Evolutionary conservation across 2,113 vertebrate species (phyloP).

Genomic region (Labeo catla): DNA sequence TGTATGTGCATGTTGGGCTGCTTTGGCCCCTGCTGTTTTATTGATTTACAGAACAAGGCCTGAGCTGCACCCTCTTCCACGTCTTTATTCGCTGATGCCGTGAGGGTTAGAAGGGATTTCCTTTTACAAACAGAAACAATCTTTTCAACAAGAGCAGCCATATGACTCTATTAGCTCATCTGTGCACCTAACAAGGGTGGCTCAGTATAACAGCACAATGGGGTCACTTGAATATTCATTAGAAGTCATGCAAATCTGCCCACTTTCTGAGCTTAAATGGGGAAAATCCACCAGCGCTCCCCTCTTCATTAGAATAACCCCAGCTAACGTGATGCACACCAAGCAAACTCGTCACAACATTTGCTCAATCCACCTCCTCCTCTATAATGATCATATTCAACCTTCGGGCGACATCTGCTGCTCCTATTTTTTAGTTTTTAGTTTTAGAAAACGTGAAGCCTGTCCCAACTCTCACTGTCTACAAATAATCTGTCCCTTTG

Average conservation of each 20-base stretch:
- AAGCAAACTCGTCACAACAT: conserved; percentile 1
- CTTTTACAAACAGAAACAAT: conserved; percentile 45
- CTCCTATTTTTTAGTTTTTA: no score
- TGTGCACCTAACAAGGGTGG: conserved; percentile 23
- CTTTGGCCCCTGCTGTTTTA: conserved; percentile 56
- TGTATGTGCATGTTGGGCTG: background rate
- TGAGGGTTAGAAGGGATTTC: conserved; percentile 7
- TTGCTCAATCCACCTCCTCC: background rate
- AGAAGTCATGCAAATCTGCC: conserved; percentile 32
- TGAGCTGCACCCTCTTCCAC: conserved; percentile 18
- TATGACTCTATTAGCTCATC: conserved; percentile 59
- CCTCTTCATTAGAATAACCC: background rate
- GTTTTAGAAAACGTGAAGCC: background rate
- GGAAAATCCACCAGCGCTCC: conserved; percentile 3
- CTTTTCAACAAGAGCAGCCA: conserved; percentile 59
- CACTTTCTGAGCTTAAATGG: background rate
- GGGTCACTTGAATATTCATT: conserved; percentile 56
- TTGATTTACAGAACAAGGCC: conserved; percentile 47
- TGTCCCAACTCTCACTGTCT: background rate
- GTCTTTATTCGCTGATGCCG: conserved; percentile 44
- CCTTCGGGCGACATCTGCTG: no score
- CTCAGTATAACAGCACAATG: conserved; percentile 47
- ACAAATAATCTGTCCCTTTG: background rate
- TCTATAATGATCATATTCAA: background rate
- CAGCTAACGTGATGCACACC: background rate